Percentiles rank a stretch among this genome's conserved stretches.
Conservation (phyloP, 2,888 invertebrate species). For the Scelioninae gen. 2 region DNA sequence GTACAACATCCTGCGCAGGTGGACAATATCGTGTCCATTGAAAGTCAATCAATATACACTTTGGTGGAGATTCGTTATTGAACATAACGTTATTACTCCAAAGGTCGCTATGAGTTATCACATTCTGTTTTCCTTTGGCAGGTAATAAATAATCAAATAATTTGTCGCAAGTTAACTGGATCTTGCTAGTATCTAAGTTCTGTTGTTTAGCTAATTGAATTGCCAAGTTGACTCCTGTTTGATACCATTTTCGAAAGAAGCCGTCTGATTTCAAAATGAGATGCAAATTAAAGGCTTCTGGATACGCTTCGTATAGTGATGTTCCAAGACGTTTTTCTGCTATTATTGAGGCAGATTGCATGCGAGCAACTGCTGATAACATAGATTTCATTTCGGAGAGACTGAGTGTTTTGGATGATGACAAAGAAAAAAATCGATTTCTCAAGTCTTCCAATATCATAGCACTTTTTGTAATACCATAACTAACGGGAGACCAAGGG, state of each 20-base stretch:
- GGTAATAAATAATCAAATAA: slow-evolving; percentile 43
- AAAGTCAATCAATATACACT: slow-evolving; percentile 83
- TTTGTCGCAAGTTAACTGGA: slow-evolving; percentile 39
- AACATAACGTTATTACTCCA: slow-evolving; percentile 82
- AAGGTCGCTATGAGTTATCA: slow-evolving; percentile 79
- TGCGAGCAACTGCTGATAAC: slow-evolving; percentile 66
- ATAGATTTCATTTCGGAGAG: slow-evolving; percentile 64
- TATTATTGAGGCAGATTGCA: slow-evolving; percentile 69
- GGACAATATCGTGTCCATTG: slow-evolving; percentile 79
- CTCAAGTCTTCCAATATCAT: slow-evolving; percentile 74
- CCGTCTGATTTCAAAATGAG: slow-evolving; percentile 56
- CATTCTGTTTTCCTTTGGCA: slow-evolving; percentile 67
- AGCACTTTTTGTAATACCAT: slow-evolving; percentile 65
- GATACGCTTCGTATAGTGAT: slow-evolving; percentile 64
- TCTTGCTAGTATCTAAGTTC: slow-evolving; percentile 29
- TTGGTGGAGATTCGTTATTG: slow-evolving; percentile 75
- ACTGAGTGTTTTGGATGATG: slow-evolving; percentile 57
- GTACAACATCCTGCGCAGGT: slow-evolving; percentile 56
- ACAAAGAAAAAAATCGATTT: slow-evolving; percentile 65
- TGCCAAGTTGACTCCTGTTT: slow-evolving; percentile 41
- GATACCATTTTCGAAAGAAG: slow-evolving; percentile 43
- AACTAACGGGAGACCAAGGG: slow-evolving; percentile 70
- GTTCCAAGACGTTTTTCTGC: slow-evolving; percentile 66
- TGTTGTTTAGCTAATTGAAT: slow-evolving; percentile 64
- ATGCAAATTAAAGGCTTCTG: slow-evolving; percentile 61